Base-by-base conservation (phyloP, 2,797 vertebrate genomes). In the Mallotus villosus region DNA sequence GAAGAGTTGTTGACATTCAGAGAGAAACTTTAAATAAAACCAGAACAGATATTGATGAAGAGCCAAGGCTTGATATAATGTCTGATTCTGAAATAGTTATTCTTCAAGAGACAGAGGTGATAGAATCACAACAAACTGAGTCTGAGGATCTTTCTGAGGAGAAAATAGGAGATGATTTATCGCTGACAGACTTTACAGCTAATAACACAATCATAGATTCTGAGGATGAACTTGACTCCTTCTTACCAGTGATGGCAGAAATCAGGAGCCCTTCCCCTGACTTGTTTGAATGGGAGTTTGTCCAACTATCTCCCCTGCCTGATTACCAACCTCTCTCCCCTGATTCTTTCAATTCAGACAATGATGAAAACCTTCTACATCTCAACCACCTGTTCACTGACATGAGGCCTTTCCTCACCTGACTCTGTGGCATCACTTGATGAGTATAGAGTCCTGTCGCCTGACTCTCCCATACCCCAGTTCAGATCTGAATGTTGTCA, bases 331-430 rank as follows among this genome's bases (percentile, higher is more conserved):
- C n/a, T 65, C 8, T 41, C 37, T 41, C 9, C 37, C 37, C 37
- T 41, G 37, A 41, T 12, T 11, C 37, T 41, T 2, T 12, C 37
- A 12, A 12, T 41, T 41, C 37, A 41, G 37, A 41, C 37, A 41
- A 11, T 12, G 11, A 41, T 41, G 37, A 12, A 41, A 41, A 41
- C 37, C 37, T 41, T 41, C 3, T 41, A 41, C 37, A 41, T 41
- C 37, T 41, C 9, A 34, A 59, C 22, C 3, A 27, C 19, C n/a
- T 46, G 4, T 68, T 63, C 32, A 9, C 49, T 57, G 72, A 63
- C 22, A 27, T 19, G 14, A 68, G 72, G 27, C 67, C 67, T 55
- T 55, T 66, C 55, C 5, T 74, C 72, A 5, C 58, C 72, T 61
- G 72, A 63, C 53, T 63, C 70, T 55, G 29, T 19, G 19, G 25